Conservation (phyloP, 2,797 vertebrate genomes). For the Neomorphus geoffroyi region DNA sequence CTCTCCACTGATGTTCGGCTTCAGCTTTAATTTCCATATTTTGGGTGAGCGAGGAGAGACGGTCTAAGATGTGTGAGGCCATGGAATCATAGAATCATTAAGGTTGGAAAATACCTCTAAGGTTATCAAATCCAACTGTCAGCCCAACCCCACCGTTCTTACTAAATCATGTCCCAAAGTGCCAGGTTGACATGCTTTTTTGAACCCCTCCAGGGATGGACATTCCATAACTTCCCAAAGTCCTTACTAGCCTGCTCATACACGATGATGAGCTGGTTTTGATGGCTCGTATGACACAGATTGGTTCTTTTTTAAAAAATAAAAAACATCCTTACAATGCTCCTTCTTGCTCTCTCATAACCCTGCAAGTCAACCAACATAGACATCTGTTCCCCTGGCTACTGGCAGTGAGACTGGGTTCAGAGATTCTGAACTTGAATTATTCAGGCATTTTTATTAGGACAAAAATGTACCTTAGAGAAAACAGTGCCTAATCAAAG, state of each 20-base stretch:
- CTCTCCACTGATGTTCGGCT: background rate
- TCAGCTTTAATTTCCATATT: accelerated
- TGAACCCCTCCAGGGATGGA: too few relatives aligned
- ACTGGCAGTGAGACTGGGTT: too few relatives aligned
- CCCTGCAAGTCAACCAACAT: accelerated
- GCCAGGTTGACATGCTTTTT: too few relatives aligned
- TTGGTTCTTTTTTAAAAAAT: background rate
- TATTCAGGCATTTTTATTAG: background rate
- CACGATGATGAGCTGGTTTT: background rate
- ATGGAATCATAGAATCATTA: too few relatives aligned
- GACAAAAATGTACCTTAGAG: background rate
- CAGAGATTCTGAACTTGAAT: background rate
- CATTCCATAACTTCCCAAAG: background rate
- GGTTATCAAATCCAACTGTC: too few relatives aligned
- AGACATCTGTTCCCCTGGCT: background rate
- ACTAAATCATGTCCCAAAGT: too few relatives aligned
- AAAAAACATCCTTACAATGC: background rate
- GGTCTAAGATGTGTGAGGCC: background rate
- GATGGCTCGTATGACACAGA: background rate
- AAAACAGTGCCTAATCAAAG: background rate
- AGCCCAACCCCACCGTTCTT: too few relatives aligned
- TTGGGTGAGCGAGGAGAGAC: background rate
- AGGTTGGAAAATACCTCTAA: too few relatives aligned
- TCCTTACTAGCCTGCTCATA: background rate
- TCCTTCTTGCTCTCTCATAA: background rate